These are phyloP conservation scores for Drosophila bocki DNA, from an alignment of 1,140 invertebrate species.

Conservation along the genomic window DNA sequence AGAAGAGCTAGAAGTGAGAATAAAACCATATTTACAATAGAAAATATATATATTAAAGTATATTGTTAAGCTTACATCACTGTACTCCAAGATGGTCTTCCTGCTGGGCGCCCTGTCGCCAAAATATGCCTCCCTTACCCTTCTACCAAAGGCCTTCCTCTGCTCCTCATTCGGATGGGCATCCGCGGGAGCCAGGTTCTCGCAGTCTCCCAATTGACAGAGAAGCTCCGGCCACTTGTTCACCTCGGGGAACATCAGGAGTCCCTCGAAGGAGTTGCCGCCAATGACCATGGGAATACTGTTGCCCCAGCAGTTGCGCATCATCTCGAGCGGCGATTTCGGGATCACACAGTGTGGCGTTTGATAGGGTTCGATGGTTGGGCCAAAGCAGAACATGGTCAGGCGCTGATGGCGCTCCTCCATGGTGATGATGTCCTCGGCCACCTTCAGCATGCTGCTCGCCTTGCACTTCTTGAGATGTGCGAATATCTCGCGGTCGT, in stretches of 20 bases:
- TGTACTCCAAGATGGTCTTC: slow-evolving; percentile 74
- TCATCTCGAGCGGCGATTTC: slow-evolving; percentile 77
- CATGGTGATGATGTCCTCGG: slow-evolving; percentile 68
- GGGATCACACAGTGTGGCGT: slow-evolving; percentile 74
- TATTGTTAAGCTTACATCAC: slow-evolving; percentile 67
- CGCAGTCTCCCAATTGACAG: slow-evolving; percentile 65
- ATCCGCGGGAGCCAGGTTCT: slow-evolving; percentile 66
- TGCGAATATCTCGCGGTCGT: slow-evolving; percentile 60
- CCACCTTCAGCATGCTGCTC: slow-evolving; percentile 87
- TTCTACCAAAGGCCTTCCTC: slow-evolving; percentile 62
- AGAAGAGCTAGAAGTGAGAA: slow-evolving; percentile 67
- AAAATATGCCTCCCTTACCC: slow-evolving; percentile 59
- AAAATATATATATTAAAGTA: neutral
- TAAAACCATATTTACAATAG: neutral
- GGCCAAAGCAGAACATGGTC: slow-evolving; percentile 75
- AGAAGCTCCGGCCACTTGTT: slow-evolving; percentile 77
- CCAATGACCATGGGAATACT: slow-evolving; percentile 85
- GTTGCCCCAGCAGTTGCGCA: slow-evolving; percentile 82
- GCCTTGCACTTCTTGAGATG: slow-evolving; percentile 71
- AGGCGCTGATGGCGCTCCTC: slow-evolving; percentile 74
- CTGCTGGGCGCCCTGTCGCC: slow-evolving; percentile 62
- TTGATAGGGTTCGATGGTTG: slow-evolving; percentile 82
- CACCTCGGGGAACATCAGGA: slow-evolving; percentile 76
- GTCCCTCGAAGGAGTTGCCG: slow-evolving; percentile 84
- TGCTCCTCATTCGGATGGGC: slow-evolving; percentile 64